These are phyloP conservation scores for Paramormyrops kingsleyae DNA, from an alignment of 2,113 vertebrate genomes.

Conservation along the genomic window DNA sequence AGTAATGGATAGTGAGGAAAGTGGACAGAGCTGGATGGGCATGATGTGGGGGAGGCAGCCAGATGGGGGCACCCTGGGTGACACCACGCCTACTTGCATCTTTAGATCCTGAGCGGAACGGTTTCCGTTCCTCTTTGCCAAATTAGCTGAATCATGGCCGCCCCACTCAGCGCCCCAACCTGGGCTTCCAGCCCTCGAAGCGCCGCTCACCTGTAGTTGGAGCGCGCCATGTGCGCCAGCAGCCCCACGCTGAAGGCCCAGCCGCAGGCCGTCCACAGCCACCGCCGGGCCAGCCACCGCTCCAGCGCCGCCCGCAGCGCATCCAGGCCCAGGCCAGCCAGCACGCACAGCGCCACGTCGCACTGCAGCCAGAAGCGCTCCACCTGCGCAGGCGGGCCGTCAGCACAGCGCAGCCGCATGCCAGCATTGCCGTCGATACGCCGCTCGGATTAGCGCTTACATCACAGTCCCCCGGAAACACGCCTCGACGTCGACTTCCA, in stretches of 20 bases:
- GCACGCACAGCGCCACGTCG: conserved; percentile 75
- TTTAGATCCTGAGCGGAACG: background rate
- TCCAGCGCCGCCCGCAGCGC: conserved; percentile 43
- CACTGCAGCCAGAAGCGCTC: conserved; percentile 97
- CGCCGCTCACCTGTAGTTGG: conserved; percentile 74
- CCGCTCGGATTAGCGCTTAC: background rate
- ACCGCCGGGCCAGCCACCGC: conserved; percentile 42
- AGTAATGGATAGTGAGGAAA: background rate
- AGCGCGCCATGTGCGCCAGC: conserved; percentile 64
- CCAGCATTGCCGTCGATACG: background rate
- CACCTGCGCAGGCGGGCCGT: conserved; percentile 61
- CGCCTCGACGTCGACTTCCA: background rate
- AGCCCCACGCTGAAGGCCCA: conserved; percentile 72
- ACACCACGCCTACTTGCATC: background rate
- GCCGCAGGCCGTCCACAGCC: conserved; percentile 53
- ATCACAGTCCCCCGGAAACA: background rate
- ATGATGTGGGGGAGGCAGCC: background rate
- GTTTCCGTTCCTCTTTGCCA: background rate
- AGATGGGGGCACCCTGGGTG: background rate
- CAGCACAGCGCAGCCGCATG: background rate
- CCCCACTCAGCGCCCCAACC: background rate
- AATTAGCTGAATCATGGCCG: background rate
- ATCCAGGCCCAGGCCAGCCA: conserved; percentile 78
- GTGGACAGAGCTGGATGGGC: background rate
- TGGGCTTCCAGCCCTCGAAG: background rate